phyloP scores from a whole-genome alignment of 2,113 vertebrate species.

The Megalops atlanticus region DNA sequence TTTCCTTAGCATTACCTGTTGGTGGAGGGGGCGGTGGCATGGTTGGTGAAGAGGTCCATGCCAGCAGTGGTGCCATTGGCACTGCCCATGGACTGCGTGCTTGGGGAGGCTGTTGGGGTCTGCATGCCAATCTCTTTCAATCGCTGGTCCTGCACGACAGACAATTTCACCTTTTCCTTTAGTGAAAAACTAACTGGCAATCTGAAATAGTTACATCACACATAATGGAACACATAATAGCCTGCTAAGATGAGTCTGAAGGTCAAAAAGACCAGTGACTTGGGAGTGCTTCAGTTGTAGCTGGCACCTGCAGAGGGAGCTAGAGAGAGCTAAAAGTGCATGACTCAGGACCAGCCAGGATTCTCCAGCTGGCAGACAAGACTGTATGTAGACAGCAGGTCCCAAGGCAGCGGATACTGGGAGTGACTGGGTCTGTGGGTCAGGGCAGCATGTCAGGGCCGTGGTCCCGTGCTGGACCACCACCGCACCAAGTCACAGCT shows the following conservation, averaged over 20 bases:
- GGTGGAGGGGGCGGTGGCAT: slow-evolving; percentile 74
- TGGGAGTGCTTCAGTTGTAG: neutral
- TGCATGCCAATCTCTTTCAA: slow-evolving; percentile 82
- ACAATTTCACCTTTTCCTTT: neutral
- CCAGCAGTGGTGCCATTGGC: slow-evolving; percentile 75
- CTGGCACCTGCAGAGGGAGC: neutral
- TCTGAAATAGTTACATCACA: neutral
- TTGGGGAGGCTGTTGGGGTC: slow-evolving; percentile 83
- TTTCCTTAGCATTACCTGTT: slow-evolving; percentile 74
- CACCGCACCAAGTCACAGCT: too few species aligned
- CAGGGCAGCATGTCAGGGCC: too few species aligned
- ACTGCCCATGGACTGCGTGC: slow-evolving; percentile 85
- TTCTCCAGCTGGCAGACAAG: neutral
- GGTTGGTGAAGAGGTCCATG: slow-evolving; percentile 80
- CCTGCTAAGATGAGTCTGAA: neutral
- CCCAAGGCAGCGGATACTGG: too few species aligned
- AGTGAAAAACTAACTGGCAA: neutral
- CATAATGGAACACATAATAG: neutral
- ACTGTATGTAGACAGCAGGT: too few species aligned
- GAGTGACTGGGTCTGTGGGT: too few species aligned
- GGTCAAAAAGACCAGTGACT: neutral
- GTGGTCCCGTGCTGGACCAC: too few species aligned
- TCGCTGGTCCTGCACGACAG: slow-evolving; percentile 75
- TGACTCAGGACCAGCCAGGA: neutral
- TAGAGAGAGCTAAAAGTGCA: neutral